Conservation (phyloP, 2,113 vertebrate genomes). For the Paratilapia polleni region DNA sequence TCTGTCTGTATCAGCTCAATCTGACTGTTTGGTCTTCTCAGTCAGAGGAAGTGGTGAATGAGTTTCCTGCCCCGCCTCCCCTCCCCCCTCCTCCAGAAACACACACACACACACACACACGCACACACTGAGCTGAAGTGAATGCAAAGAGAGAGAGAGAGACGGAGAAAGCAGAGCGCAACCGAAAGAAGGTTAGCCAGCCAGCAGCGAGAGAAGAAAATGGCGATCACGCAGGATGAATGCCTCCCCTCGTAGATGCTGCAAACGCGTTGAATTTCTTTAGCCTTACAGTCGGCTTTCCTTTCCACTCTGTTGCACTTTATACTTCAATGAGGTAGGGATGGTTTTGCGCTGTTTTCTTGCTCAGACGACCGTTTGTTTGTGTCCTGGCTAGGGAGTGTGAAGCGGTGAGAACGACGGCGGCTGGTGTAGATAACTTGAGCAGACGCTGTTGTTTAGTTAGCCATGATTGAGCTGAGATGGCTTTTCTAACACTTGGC, state of each 20-base stretch:
- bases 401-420: constrained; percentile 24
- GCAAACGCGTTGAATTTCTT: constrained; percentile 82
- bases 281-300: constrained; percentile 84
- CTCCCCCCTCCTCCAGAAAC: not conserved
- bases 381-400: constrained; percentile 11
- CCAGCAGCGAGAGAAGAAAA: constrained; percentile 85
- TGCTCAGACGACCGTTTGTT: not conserved
- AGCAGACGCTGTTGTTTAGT: constrained; percentile 68
- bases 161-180: constrained; percentile 65
- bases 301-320: constrained; percentile 89
- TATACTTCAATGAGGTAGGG: constrained; percentile 89
- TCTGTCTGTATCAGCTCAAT: not conserved
- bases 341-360: not conserved
- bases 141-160: constrained; percentile 49
- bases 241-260: constrained; percentile 85
- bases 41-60: constrained; percentile 78
- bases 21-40: constrained; percentile 43
- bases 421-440: constrained; percentile 44
- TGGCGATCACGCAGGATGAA: constrained; percentile 88
- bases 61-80: constrained; percentile 65
- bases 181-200: constrained; percentile 74
- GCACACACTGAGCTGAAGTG: constrained; percentile 8
- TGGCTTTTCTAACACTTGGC: not conserved
- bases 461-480: constrained; percentile 27
- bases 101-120: constrained; percentile 21